Conservation (phyloP, 2,797 vertebrate species). For the Myotis planiceps region DNA sequence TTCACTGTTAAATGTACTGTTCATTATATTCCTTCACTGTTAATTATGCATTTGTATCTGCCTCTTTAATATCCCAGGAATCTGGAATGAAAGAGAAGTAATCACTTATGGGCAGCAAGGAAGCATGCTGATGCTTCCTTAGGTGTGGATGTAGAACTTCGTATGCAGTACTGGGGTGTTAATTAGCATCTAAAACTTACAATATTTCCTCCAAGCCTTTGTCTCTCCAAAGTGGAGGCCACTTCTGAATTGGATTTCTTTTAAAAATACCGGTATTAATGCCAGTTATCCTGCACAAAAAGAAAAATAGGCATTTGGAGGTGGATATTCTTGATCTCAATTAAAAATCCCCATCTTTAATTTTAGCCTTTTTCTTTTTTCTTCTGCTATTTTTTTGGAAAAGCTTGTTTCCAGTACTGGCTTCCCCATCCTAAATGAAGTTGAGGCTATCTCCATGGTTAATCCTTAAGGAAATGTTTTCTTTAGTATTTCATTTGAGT, state of each 20-base stretch:
- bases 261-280: not conserved
- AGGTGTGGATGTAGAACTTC: not conserved
- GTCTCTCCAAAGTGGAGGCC: not conserved
- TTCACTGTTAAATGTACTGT: not conserved
- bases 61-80: not conserved
- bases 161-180: not conserved
- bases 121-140: not conserved
- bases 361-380: not conserved
- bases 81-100: slow-evolving; percentile 24
- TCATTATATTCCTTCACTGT: slow-evolving; percentile 12
- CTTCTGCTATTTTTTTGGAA: not conserved
- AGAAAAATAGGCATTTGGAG: not conserved
- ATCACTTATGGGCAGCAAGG: not conserved
- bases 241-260: slow-evolving; percentile 11
- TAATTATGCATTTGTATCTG: slow-evolving; percentile 18
- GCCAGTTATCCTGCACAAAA: slow-evolving; percentile 1
- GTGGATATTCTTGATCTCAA: not conserved
- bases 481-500: not conserved
- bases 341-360: not conserved
- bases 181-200: not conserved
- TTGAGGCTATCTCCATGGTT: not conserved
- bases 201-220: not conserved
- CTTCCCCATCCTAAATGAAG: not conserved
- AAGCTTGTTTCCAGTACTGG: not conserved
- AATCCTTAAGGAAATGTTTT: not conserved